Conservation (phyloP, 1,140 invertebrate genomes). For the Hyphantria cunea region DNA sequence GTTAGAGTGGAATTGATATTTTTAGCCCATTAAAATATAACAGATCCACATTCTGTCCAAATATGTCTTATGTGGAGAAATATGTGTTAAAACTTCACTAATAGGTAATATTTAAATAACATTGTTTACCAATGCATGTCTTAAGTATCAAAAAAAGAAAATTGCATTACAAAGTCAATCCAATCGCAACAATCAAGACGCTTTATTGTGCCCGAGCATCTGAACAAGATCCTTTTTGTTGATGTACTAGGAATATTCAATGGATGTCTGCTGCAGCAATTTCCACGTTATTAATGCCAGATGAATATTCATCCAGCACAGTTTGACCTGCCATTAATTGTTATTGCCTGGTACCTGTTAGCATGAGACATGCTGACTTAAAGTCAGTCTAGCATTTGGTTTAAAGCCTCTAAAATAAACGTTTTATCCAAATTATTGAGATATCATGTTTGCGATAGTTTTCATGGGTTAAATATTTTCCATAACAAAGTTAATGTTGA, state of each 20-base stretch:
- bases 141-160: too few species aligned
- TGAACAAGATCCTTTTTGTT: conserved; percentile 52
- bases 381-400: conserved; percentile 6
- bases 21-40: too few species aligned
- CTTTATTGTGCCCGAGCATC: conserved; percentile 31
- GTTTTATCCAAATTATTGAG: too few species aligned
- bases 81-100: too few species aligned
- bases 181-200: neutral
- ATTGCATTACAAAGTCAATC: neutral
- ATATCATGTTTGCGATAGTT: too few species aligned
- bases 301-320: conserved; percentile 73
- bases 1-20: too few species aligned
- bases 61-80: too few species aligned
- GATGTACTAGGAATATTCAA: conserved; percentile 62
- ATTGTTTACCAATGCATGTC: too few species aligned
- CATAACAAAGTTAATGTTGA: too few species aligned
- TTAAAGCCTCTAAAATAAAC: conserved; percentile 10
- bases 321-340: conserved; percentile 73
- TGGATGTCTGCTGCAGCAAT: conserved; percentile 59
- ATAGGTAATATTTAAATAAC: too few species aligned
- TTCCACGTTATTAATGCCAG: conserved; percentile 74
- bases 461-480: too few species aligned
- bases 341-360: conserved; percentile 64
- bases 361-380: conserved; percentile 36
- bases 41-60: too few species aligned